Evolutionary conservation across 2,888 invertebrate genomes (phyloP).

Genomic region (Watsonalla cultraria): DNA sequence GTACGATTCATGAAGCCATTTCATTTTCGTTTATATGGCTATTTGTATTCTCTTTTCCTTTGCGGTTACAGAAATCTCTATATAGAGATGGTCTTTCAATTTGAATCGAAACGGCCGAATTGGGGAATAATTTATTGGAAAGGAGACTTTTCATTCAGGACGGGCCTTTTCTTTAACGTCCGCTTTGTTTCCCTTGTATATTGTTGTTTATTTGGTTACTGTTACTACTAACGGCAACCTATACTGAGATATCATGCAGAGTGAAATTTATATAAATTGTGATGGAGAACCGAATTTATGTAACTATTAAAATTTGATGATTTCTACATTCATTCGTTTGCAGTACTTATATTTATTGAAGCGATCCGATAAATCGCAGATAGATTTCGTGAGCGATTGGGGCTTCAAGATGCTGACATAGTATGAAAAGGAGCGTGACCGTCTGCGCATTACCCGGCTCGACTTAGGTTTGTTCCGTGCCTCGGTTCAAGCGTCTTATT

Average conservation of each 20-base stretch:
- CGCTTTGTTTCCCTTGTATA: slow-evolving; percentile 37
- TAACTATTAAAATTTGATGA: no score
- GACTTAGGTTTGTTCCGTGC: slow-evolving; percentile 61
- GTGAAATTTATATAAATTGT: no score
- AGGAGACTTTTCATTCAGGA: slow-evolving; percentile 60
- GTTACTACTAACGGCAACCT: slow-evolving; percentile 11
- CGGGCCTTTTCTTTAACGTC: slow-evolving; percentile 48
- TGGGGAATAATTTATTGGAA: slow-evolving; percentile 69
- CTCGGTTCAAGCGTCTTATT: slow-evolving; percentile 71
- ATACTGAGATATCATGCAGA: no score
- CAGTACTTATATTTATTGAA: not conserved
- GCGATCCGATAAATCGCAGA: not conserved
- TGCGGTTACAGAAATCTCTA: slow-evolving; percentile 70
- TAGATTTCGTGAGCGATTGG: not conserved
- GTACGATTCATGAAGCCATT: slow-evolving; percentile 65
- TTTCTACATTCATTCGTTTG: no score
- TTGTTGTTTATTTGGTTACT: slow-evolving; percentile 33
- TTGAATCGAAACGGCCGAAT: slow-evolving; percentile 73
- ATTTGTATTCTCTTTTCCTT: slow-evolving; percentile 69
- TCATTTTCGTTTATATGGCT: slow-evolving; percentile 69
- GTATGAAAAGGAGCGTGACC: slow-evolving; percentile 68
- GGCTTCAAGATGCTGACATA: slow-evolving; percentile 45
- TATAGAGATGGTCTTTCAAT: slow-evolving; percentile 71
- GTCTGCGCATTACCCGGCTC: slow-evolving; percentile 60
- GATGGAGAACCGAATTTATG: no score